A percentile compares a stretch with the other conserved stretches of the same genome.
phyloP scores from a whole-genome alignment of 2,888 invertebrate species.

The Euproctis similis region DNA sequence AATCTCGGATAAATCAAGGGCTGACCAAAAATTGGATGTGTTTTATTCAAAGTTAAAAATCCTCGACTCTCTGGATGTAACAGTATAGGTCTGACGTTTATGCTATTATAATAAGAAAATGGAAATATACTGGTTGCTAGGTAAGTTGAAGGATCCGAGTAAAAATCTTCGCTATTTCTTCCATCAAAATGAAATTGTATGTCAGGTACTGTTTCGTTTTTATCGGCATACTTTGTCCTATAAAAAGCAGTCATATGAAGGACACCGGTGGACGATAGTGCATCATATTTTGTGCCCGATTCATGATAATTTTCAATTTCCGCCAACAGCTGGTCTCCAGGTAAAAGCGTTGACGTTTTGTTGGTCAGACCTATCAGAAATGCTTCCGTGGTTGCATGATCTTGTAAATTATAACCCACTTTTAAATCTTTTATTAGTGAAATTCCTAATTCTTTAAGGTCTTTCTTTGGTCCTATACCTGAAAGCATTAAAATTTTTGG shows the following conservation, averaged over 20 bases:
- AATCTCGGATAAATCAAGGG: slow-evolving; percentile 83
- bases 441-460: slow-evolving; percentile 60
- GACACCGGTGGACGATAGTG: slow-evolving; percentile 71
- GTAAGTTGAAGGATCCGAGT: slow-evolving; percentile 70
- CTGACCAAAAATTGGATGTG: slow-evolving; percentile 80
- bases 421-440: slow-evolving; percentile 76
- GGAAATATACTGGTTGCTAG: slow-evolving; percentile 62
- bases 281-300: slow-evolving; percentile 41
- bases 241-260: slow-evolving; percentile 76
- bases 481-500: slow-evolving; percentile 79
- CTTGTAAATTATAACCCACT: slow-evolving; percentile 84
- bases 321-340: slow-evolving; percentile 38
- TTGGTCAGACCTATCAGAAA: slow-evolving; percentile 72
- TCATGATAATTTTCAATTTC: slow-evolving; percentile 53
- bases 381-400: slow-evolving; percentile 76
- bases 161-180: slow-evolving; percentile 68
- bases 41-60: slow-evolving; percentile 74
- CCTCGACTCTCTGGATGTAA: slow-evolving; percentile 78
- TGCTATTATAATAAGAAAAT: slow-evolving; percentile 76
- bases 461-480: slow-evolving; percentile 77
- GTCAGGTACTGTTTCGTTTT: slow-evolving; percentile 73
- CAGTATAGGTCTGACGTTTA: slow-evolving; percentile 78
- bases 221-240: slow-evolving; percentile 70
- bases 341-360: slow-evolving; percentile 60
- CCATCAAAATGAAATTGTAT: slow-evolving; percentile 80